Percentiles rank a stretch among this genome's conserved stretches.
phyloP scores from a whole-genome alignment of 1,140 invertebrate species.

The Aphis gossypii region DNA sequence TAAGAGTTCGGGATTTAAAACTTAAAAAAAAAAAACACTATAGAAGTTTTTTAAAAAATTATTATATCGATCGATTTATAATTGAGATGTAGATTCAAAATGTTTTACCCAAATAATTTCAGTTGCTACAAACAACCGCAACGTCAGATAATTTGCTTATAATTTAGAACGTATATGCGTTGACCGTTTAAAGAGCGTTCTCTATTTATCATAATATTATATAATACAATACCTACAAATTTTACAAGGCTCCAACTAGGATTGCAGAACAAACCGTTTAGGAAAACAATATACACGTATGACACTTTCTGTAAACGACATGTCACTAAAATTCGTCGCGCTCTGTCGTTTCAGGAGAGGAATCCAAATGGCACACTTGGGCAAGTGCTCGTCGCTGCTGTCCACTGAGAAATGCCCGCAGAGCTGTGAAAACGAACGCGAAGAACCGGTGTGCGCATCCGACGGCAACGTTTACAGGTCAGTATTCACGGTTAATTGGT shows the following conservation, averaged over 20 bases:
- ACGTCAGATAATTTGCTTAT: too few species aligned
- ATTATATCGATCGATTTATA: neutral
- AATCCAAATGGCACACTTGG: constrained; percentile 84
- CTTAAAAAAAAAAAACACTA: neutral
- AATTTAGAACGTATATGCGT: too few species aligned
- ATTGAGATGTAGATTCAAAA: too few species aligned
- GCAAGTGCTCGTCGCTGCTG: constrained; percentile 81
- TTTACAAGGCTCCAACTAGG: too few species aligned
- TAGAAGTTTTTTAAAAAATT: neutral
- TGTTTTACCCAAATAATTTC: too few species aligned
- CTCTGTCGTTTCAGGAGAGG: constrained; percentile 71
- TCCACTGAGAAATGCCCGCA: constrained; percentile 75
- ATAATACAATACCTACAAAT: too few species aligned
- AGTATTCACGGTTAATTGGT: neutral
- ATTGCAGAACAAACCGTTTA: neutral
- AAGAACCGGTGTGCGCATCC: constrained; percentile 85
- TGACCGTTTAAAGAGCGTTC: too few species aligned
- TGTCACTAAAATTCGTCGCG: neutral
- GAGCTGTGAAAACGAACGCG: constrained; percentile 73
- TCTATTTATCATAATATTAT: too few species aligned
- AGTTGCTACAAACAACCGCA: too few species aligned
- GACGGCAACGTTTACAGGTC: constrained; percentile 90
- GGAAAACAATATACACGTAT: neutral
- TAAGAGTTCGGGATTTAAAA: neutral
- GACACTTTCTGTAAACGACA: neutral